phyloP scores from a whole-genome alignment of 2,888 invertebrate species.

The Drosophila heteroneura region DNA sequence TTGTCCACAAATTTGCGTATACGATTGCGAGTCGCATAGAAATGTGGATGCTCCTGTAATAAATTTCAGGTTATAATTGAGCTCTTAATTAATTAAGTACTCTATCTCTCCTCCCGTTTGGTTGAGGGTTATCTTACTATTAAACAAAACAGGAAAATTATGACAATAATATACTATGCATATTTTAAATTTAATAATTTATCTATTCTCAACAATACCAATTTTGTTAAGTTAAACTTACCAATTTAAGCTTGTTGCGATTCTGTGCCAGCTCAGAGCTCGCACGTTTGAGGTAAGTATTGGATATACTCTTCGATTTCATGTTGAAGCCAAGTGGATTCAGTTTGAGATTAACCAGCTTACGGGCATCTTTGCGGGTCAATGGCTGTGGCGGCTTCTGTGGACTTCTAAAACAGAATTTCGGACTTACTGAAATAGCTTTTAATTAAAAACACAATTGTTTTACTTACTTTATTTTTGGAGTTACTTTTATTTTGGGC shows the following conservation, averaged over 20 bases:
- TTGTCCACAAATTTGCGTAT: slow-evolving; percentile 81
- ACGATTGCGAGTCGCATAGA: slow-evolving; percentile 79
- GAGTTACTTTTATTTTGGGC: slow-evolving; percentile 19
- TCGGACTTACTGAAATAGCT: neutral
- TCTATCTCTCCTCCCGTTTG: neutral
- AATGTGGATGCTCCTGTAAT: slow-evolving; percentile 73
- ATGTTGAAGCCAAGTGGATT: slow-evolving; percentile 63
- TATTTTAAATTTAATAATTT: neutral
- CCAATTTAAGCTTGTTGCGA: slow-evolving; percentile 71
- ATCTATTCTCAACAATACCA: neutral
- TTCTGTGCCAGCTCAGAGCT: slow-evolving; percentile 61
- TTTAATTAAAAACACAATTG: neutral
- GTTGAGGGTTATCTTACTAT: neutral
- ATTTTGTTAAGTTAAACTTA: slow-evolving; percentile 23
- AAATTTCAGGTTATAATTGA: neutral
- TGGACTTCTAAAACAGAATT: slow-evolving; percentile 15
- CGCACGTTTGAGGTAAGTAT: slow-evolving; percentile 53
- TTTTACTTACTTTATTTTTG: slow-evolving; percentile 43
- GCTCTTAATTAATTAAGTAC: neutral
- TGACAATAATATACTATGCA: neutral
- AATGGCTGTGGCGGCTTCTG: slow-evolving; percentile 39
- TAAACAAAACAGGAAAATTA: neutral
- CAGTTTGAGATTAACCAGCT: slow-evolving; percentile 60
- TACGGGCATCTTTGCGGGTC: slow-evolving; percentile 70
- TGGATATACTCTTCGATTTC: slow-evolving; percentile 59